Evolutionary conservation across 2,113 vertebrate species (phyloP).

Genomic region (Platichthys flesus): DNA sequence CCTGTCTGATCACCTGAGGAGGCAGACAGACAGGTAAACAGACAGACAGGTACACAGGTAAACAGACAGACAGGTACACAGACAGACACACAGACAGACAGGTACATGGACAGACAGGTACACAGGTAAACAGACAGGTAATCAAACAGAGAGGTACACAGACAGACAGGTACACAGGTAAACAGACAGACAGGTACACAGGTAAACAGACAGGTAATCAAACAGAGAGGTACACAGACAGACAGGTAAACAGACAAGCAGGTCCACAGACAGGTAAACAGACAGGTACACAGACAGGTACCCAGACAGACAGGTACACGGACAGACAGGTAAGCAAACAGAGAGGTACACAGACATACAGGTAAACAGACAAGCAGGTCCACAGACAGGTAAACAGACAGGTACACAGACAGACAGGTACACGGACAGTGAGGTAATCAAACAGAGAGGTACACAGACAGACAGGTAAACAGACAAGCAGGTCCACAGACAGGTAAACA

Average conservation of each 20-base stretch:
- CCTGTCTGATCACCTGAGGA: constrained; percentile 63
- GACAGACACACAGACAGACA: too few relatives aligned
- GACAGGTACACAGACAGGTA: too few relatives aligned
- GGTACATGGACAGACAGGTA: not conserved
- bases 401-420: too few relatives aligned
- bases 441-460: not conserved
- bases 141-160: not conserved
- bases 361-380: too few relatives aligned
- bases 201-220: not conserved
- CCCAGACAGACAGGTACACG: not conserved
- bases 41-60: not conserved
- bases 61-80: not conserved
- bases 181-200: not conserved
- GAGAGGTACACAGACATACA: too few relatives aligned
- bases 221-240: not conserved
- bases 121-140: not conserved
- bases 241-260: not conserved
- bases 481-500: not conserved
- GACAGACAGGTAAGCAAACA: not conserved
- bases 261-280: too few relatives aligned
- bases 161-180: not conserved
- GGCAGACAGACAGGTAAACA: not conserved
- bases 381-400: too few relatives aligned
- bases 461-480: not conserved
- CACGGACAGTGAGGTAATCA: too few relatives aligned